Evolutionary conservation across 2,113 vertebrate genomes (phyloP), one percentile per base, ranked within the genome.

Genomic region (Proteles cristata): DNA sequence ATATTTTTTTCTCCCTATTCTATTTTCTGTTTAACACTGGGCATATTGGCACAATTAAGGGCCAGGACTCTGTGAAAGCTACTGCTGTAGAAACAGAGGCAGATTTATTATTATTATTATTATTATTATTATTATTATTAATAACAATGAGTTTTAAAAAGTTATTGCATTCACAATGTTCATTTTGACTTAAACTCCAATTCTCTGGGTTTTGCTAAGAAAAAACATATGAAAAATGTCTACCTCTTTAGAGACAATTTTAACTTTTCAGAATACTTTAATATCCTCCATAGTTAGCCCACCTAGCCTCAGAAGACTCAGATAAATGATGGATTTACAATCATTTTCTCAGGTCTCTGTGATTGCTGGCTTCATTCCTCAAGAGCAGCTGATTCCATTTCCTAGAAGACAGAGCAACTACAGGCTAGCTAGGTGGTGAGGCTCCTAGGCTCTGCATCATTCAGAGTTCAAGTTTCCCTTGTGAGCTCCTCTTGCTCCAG

Each of bases 141-240:
- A 45, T 45, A 73, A 83, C 21, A 77, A 74, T 2, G 23, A 35
- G 33, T 55, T 15, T 55, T 17, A 55, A 55, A 55, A 55, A 55
- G n/a, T 43, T 80, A 81, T n/a, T 82, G 5, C 31, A 88, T 85
- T 90, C 6, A 79, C 92, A 93, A 89, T 91, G 17, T 45, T 94
- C 15, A 26, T 39, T 83, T 98, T 94, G 76, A 95, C 91, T 50
- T 77, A 85, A 97, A 86, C 25, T 39, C 53, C 39, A 94, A 65
- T 71, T 68, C 16, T 95, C 11, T 94, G 84, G 19, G 17, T 85
- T 97, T 83, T 77, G 21, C 71, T 90, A 71, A 95, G 71, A 82
- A 96, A 96, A 94, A 96, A 66, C 11, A 63, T 71, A 58, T 73
- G 87, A 39, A 84, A 97, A 90, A 35, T 89, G 69, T 85, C 21